Evolutionary conservation across 2,888 invertebrate species (phyloP).

Genomic region (Tetropium fuscum): DNA sequence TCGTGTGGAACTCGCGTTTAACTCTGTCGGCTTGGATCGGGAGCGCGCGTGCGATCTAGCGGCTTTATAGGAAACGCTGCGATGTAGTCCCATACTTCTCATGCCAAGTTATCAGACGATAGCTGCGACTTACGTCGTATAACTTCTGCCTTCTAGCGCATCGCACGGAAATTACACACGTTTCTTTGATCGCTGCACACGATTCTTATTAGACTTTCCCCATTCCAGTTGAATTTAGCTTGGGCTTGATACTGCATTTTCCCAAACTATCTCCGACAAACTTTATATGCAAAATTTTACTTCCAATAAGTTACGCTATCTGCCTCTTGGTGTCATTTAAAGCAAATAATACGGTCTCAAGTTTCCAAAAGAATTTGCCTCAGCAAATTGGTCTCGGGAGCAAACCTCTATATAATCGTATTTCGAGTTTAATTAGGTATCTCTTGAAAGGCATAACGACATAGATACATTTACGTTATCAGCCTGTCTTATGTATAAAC

Average conservation of each 20-base stretch:
- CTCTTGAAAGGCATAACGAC: no score
- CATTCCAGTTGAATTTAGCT: slow-evolving; percentile 25
- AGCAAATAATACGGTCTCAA: neutral
- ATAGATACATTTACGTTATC: no score
- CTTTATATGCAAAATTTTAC: slow-evolving; percentile 29
- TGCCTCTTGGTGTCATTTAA: neutral
- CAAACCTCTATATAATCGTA: no score
- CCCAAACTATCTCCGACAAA: slow-evolving; percentile 17
- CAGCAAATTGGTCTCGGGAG: no score
- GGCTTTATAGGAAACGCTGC: slow-evolving; percentile 44
- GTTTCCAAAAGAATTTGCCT: neutral
- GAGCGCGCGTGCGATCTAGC: slow-evolving; percentile 70
- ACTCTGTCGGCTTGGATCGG: slow-evolving; percentile 63
- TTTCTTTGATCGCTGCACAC: slow-evolving; percentile 43
- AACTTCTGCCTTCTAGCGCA: slow-evolving; percentile 2
- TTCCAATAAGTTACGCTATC: slow-evolving; percentile 4
- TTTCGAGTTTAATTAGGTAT: no score
- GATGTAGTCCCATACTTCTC: slow-evolving; percentile 31
- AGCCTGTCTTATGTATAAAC: no score
- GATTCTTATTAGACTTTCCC: slow-evolving; percentile 38
- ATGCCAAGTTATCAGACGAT: slow-evolving; percentile 11
- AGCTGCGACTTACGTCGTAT: slow-evolving; percentile 39
- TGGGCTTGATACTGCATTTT: slow-evolving; percentile 30
- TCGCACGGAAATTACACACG: slow-evolving; percentile 14
- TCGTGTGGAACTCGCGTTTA: slow-evolving; percentile 65